These are phyloP conservation scores for Drosophila limbata DNA, from an alignment of 2,888 invertebrate genomes.

Conservation along the genomic window DNA sequence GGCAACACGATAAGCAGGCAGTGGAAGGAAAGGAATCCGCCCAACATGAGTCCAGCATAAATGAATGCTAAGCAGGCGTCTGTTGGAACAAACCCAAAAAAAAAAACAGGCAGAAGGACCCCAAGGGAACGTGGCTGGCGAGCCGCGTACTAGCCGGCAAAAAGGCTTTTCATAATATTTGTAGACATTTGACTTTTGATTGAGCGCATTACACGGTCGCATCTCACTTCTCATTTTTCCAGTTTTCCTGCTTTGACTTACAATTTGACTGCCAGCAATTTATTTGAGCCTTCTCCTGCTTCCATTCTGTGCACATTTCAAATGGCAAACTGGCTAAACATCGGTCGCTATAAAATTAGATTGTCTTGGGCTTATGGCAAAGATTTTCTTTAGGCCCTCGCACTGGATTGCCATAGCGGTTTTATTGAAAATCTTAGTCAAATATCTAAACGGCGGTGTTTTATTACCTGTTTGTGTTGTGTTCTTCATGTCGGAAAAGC, in stretches of 20 bases:
- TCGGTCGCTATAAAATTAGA: constrained; percentile 75
- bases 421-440: constrained; percentile 80
- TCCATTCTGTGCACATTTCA: constrained; percentile 8
- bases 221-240: background rate
- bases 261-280: constrained; percentile 75
- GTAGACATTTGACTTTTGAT: constrained; percentile 82
- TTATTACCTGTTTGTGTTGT: constrained; percentile 70
- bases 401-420: constrained; percentile 54
- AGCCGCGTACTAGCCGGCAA: constrained; percentile 32
- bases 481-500: constrained; percentile 2
- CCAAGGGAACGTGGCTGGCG: constrained; percentile 45
- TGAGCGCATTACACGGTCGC: constrained; percentile 77
- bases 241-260: constrained; percentile 45
- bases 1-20: constrained; percentile 64
- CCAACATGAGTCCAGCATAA: constrained; percentile 64
- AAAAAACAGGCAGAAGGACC: constrained; percentile 16
- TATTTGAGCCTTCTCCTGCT: constrained; percentile 53
- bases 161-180: constrained; percentile 81
- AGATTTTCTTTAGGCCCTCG: constrained; percentile 47
- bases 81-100: constrained; percentile 21
- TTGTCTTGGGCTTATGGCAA: constrained; percentile 74
- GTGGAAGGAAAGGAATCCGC: constrained; percentile 15
- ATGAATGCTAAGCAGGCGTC: constrained; percentile 76
- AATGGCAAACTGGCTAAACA: constrained; percentile 35
- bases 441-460: constrained; percentile 78